These are phyloP conservation scores for Pangasianodon hypophthalmus DNA, from an alignment of 2,113 vertebrate genomes.

Conservation along the genomic window DNA sequence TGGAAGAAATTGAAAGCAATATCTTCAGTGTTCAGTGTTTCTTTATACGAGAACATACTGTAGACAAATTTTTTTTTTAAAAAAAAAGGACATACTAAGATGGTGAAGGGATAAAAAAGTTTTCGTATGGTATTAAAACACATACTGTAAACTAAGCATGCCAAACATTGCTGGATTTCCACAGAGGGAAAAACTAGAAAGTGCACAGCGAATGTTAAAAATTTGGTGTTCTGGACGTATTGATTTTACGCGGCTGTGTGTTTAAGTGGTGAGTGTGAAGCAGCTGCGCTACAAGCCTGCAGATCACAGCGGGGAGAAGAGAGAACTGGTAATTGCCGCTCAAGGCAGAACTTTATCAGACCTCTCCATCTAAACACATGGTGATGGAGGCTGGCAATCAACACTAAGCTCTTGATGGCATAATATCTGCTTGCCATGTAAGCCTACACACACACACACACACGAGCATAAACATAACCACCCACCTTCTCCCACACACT, in stretches of 20 bases:
- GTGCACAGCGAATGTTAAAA: conserved; percentile 13
- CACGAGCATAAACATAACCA: background rate
- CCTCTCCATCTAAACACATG: conserved; percentile 71
- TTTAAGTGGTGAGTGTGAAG: conserved; percentile 41
- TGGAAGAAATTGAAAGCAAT: background rate
- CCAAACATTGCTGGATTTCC: background rate
- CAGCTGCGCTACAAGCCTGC: conserved; percentile 38
- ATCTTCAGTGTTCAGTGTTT: background rate
- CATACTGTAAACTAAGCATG: background rate
- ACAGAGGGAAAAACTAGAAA: background rate
- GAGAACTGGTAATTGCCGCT: conserved; percentile 66
- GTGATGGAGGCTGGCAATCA: conserved; percentile 66
- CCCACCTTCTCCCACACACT: background rate
- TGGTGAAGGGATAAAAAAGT: background rate
- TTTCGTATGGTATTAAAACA: background rate
- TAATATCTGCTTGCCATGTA: conserved; percentile 43
- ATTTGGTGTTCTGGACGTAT: conserved; percentile 38
- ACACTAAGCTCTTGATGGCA: conserved; percentile 39
- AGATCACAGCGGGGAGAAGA: conserved; percentile 24
- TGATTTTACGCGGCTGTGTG: conserved; percentile 49
- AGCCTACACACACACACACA: conserved; percentile 3
- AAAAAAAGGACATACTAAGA: background rate
- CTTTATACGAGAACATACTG: background rate
- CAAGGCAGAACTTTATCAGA: conserved; percentile 73
- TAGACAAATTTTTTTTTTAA: background rate